phyloP scores from a whole-genome alignment of 1,140 invertebrate species.

The Spodoptera frugiperda region DNA sequence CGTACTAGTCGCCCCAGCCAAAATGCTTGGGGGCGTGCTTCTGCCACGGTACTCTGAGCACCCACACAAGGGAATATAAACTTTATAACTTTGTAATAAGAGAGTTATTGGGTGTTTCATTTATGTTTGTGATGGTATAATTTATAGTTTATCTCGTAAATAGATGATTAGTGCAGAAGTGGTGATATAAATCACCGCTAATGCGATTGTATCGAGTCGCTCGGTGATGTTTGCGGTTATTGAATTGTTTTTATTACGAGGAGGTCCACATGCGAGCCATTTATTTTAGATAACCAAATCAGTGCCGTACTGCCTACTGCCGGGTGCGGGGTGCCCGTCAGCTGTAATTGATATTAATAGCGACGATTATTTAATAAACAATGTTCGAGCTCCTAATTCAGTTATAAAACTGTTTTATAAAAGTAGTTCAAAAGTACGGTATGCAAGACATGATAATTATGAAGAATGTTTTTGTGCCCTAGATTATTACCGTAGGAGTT shows the following conservation, averaged over 20 bases:
- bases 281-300: constrained; percentile 15
- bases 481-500: too few relatives aligned
- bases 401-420: background rate
- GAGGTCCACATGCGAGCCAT: constrained; percentile 50
- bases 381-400: background rate
- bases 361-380: background rate
- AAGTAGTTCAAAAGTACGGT: background rate
- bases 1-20: constrained; percentile 4
- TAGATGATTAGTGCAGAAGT: constrained; percentile 72
- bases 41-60: background rate
- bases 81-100: background rate
- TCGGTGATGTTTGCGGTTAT: constrained; percentile 61
- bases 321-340: too few relatives aligned
- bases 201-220: constrained; percentile 65
- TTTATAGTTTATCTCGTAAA: constrained; percentile 76
- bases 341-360: constrained; percentile 28
- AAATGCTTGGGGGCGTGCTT: constrained; percentile 39
- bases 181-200: constrained; percentile 69
- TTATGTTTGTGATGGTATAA: constrained; percentile 41
- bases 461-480: too few relatives aligned
- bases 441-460: too few relatives aligned
- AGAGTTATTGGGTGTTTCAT: background rate
- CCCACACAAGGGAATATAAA: background rate
- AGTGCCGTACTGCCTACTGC: background rate
- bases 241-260: constrained; percentile 63